Evolutionary conservation across 2,797 vertebrate genomes (phyloP), one percentile per base, ranked within the genome.

Genomic region (Pterois miles): DNA sequence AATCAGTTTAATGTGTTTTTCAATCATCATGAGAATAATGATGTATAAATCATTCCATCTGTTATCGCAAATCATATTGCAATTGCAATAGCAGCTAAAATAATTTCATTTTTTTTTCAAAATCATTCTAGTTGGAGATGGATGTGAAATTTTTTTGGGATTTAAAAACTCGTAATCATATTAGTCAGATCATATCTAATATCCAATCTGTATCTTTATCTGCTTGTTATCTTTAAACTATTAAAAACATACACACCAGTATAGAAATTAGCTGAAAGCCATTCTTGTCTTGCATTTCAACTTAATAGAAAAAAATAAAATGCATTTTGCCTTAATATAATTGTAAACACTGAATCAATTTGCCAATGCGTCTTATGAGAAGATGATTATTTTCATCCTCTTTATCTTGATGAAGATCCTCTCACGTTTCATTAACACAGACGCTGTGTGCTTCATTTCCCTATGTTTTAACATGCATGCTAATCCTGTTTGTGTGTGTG

Each of bases 401-500:
- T 50, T 80, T 50, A 57, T 83, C 65, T 74, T 76, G 66, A 91
- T 82, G 73, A 87, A 87, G 73, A 87, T 86, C 81, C 57, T 81
- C 36, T 66, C 20, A 14, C 54, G 48, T 79, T 83, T 85, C 58
- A 84, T 80, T 89, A 79, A 87, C 76, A 65, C 71, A 81, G 63
- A 82, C 48, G 50, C 22, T 23, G 68, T 46, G 31, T 68, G 38
- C 29, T 11, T 4, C 5, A 8, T 71, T 60, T 76, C 56, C 72
- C 50, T 79, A 23, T 64, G n/a, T 71, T 88, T 71, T 85, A 90
- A 87, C 75, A 86, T 75, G 86, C 78, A 75, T 83, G 79, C 58
- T 90, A 92, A 92, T 91, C 91, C 87, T 76, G 76, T 89, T 89
- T 90, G 43, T 65, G 72, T 53, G 60, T 40, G 38, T 1, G 36